Percentiles rank a stretch among this genome's conserved stretches.
Evolutionary conservation across 2,888 invertebrate species (phyloP).

Genomic region (Nudaria mundana): DNA sequence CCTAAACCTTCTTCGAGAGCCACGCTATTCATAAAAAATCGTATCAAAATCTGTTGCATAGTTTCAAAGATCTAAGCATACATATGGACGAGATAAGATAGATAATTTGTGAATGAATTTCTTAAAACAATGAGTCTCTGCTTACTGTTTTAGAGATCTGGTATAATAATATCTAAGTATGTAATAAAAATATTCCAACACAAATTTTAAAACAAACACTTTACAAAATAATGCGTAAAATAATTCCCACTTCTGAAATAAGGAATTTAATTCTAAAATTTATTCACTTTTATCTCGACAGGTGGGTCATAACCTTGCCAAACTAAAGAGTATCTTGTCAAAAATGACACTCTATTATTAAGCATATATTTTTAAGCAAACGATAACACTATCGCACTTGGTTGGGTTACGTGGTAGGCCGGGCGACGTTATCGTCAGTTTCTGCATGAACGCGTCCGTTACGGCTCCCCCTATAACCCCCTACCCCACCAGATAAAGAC

Average conservation of each 20-base stretch:
- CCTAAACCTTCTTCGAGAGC: too few relatives aligned
- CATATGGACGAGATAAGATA: too few relatives aligned
- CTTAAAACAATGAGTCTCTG: too few relatives aligned
- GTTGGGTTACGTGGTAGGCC: constrained; percentile 78
- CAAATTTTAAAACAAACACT: too few relatives aligned
- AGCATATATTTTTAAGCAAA: constrained; percentile 73
- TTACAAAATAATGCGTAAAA: too few relatives aligned
- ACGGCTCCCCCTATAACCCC: constrained; percentile 47
- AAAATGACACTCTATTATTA: constrained; percentile 60
- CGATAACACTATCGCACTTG: constrained; percentile 61
- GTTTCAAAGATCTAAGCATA: too few relatives aligned
- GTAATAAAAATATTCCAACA: too few relatives aligned
- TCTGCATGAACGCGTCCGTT: constrained; percentile 79
- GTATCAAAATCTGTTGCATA: too few relatives aligned
- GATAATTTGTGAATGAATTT: too few relatives aligned
- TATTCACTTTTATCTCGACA: constrained; percentile 32
- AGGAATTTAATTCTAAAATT: constrained; percentile 22
- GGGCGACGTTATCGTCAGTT: constrained; percentile 77
- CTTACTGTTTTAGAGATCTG: too few relatives aligned
- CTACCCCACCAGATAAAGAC: constrained; percentile 21
- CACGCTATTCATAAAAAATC: too few relatives aligned
- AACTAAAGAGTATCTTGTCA: constrained; percentile 52
- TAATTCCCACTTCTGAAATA: constrained; percentile 15
- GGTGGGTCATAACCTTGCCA: constrained; percentile 29
- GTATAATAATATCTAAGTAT: too few relatives aligned